These are phyloP conservation scores for Lepilemur septentrionalis DNA, from an alignment of 2,797 vertebrate species.

Conservation along the genomic window DNA sequence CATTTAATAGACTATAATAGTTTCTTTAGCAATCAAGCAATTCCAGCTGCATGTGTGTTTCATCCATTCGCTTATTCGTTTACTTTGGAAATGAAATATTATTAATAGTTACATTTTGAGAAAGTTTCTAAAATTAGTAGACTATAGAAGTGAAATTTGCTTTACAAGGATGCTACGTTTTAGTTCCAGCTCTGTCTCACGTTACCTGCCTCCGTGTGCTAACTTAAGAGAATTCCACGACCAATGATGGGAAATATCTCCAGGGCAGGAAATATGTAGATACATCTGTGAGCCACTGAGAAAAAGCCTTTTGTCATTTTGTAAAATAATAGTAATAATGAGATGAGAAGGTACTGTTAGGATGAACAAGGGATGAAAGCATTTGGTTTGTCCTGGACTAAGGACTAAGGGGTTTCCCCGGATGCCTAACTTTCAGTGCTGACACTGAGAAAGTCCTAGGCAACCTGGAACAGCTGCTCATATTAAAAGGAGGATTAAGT, in stretches of 20 bases:
- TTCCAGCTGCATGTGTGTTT: neutral
- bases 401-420: neutral
- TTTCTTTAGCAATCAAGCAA: neutral
- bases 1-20: neutral
- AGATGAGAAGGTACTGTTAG: neutral
- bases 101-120: neutral
- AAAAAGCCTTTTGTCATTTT: neutral
- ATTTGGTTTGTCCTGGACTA: neutral
- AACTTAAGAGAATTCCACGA: neutral
- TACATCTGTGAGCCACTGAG: neutral
- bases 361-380: neutral
- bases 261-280: neutral
- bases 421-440: neutral
- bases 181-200: neutral
- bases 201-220: neutral
- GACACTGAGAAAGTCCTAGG: neutral
- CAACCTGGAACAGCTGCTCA: neutral
- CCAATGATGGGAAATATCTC: neutral
- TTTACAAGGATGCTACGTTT: neutral
- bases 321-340: neutral
- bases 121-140: neutral
- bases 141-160: neutral
- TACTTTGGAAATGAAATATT: neutral
- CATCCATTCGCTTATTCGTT: neutral
- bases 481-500: neutral